Base-by-base conservation (phyloP, 2,888 invertebrate species). In the Hydriomena furcata region DNA sequence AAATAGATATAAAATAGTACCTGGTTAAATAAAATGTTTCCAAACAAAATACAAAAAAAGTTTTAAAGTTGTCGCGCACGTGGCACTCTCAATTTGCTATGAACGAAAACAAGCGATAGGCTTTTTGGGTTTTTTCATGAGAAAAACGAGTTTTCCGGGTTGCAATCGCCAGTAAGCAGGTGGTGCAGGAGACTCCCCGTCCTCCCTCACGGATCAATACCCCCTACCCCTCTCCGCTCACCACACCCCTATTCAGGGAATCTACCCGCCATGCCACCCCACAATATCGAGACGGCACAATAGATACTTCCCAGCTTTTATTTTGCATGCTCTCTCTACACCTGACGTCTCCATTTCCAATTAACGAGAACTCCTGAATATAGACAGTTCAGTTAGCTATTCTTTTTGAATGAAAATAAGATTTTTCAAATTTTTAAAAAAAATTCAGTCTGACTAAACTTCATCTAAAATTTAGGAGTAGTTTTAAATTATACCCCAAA, bases 141-240 rank as follows among this genome's bases (percentile, higher is more conserved):
- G 61, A 56, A 68, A 67, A 67, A 63, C 61, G 65, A 68, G 55
- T 70, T 75, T 72, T 51, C 68, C 63, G 61, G 65, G 73, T 69
- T 83, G 83, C 82, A 81, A 60, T 34, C 28, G 66, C 70, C 44
- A 48, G 37, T 24, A 32, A 44, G 73, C 76, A 77, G 81, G 78
- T 77, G 76, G 73, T 84, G 84, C 83, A 83, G 63, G 67, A 69
- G 63, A 59, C 52, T 65, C 59, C 61, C 54, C 53, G 55, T 58
- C 58, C 63, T 64, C 60, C 59, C 49, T 53, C 31, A 55, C 61
- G 72, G 85, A 86, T 85, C 86, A 77, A 86, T 85, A 86, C 54
- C 61, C 64, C 59, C 52, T 62, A 58, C 58, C 58, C 62, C 56
- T 55, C 48, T 52, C 59, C 54, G 53, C 53, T 52, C 55, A 52